phyloP scores from a whole-genome alignment of 2,113 vertebrate genomes.

The Bettongia penicillata region DNA sequence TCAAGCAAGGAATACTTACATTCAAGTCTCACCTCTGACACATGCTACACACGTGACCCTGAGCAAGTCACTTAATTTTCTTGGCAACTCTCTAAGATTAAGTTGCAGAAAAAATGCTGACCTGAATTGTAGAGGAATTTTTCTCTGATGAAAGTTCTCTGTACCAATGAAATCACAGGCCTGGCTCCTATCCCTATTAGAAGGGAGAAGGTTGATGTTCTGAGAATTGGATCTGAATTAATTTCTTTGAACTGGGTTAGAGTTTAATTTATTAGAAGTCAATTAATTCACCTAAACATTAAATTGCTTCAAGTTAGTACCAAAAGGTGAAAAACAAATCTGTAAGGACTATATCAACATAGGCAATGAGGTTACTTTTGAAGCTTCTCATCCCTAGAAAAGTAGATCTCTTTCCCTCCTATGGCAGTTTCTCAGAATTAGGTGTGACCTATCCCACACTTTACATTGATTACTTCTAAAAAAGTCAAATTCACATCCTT shows the following conservation, averaged over 20 bases:
- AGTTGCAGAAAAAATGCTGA: neutral
- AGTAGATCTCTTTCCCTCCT: conserved; percentile 32
- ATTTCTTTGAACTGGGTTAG: conserved; percentile 23
- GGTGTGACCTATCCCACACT: conserved; percentile 47
- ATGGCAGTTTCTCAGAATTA: conserved; percentile 41
- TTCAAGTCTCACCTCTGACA: neutral
- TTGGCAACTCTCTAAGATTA: neutral
- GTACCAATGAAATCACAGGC: neutral
- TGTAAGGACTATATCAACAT: conserved; percentile 57
- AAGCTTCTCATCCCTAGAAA: neutral
- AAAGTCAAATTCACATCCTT: conserved; percentile 68
- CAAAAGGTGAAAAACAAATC: conserved; percentile 29
- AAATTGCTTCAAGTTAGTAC: conserved; percentile 8
- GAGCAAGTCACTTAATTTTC: neutral
- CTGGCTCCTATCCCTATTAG: conserved; percentile 4
- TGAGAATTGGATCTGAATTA: conserved; percentile 44
- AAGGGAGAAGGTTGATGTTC: conserved; percentile 50
- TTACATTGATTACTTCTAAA: conserved; percentile 61
- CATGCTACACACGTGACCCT: neutral
- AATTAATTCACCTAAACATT: conserved; percentile 32
- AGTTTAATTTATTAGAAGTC: conserved; percentile 57
- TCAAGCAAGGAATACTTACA: neutral
- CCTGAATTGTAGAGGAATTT: neutral
- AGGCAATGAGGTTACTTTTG: conserved; percentile 20
- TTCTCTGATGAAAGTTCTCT: conserved; percentile 1